These are phyloP conservation scores for Tachuris rubrigastra DNA, from an alignment of 2,113 vertebrate genomes.

Conservation along the genomic window DNA sequence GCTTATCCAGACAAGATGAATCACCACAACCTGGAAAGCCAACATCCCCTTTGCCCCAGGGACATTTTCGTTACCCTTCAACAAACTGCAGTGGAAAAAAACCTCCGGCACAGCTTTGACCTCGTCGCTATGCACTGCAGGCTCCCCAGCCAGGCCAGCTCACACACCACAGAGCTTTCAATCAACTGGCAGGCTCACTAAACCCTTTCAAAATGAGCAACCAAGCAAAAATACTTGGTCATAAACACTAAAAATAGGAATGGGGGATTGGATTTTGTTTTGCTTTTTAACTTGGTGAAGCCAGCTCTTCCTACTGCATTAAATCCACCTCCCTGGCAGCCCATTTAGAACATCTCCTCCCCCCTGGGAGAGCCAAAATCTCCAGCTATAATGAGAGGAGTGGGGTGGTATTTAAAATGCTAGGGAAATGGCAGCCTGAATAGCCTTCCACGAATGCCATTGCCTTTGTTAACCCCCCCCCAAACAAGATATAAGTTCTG, in stretches of 20 bases:
- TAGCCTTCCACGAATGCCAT: rapidly evolving
- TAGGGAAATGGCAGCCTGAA: not conserved
- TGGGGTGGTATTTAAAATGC: constrained; percentile 4
- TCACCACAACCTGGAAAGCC: constrained; percentile 30
- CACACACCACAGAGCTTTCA: constrained; percentile 70
- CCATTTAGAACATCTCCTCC: constrained; percentile 46
- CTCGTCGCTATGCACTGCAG: constrained; percentile 53
- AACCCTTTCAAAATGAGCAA: constrained; percentile 73
- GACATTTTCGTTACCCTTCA: constrained; percentile 50
- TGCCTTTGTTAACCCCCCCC: not conserved
- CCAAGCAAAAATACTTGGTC: constrained; percentile 70
- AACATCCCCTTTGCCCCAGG: constrained; percentile 9
- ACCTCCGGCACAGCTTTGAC: not conserved
- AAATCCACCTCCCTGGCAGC: constrained; percentile 48
- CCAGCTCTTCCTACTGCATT: constrained; percentile 55
- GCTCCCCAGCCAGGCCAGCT: constrained; percentile 57
- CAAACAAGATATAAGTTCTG: not conserved
- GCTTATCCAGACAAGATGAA: constrained; percentile 39
- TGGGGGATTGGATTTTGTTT: constrained; percentile 38
- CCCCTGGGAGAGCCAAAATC: constrained; percentile 24
- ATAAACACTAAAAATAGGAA: constrained; percentile 69
- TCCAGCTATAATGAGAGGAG: constrained; percentile 33
- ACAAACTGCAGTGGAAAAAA: constrained; percentile 61
- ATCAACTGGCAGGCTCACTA: constrained; percentile 66
- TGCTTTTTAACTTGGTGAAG: constrained; percentile 58